Evolutionary conservation across 2,113 vertebrate species (phyloP), one percentile per base, ranked within the genome.

Genomic region (Odocoileus hemionus): DNA sequence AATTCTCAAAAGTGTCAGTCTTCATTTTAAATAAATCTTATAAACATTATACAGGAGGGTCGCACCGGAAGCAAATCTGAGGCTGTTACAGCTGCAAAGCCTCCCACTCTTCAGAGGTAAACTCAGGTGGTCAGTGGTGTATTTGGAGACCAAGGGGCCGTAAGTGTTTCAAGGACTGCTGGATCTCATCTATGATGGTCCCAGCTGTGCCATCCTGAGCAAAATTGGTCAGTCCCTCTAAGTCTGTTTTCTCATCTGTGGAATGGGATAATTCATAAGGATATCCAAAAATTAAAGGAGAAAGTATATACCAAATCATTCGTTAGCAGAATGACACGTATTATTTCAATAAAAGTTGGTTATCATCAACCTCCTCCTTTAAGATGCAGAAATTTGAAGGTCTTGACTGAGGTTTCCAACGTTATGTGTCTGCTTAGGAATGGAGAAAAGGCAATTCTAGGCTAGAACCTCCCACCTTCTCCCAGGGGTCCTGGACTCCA

Each of bases 81-180:
- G 17, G 21, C 19, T 61, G 9, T 61, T 16, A 57, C 23, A 6
- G 54, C 9, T 23, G 26, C 43, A 80, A 58, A 84, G 14, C 21
- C 39, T 86, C 39, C 60, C 57, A 2, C 16, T 94, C 39, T 64
- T 11, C 57, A 82, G 80, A 78, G 74, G 52, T 57, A 64, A 47
- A 58, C 10, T 4, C 14, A 23, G 26, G 15, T 1, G 3, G 28
- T 10, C 9, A 43, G 21, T 28, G 15, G 23, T 12, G 6, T 13
- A 14, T 16, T 28, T 67, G 89, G 21, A 78, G 10, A 33, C 19
- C 30, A 30, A 21, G n/a, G 33, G 7, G 14, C 26, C 0, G 15
- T 0, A 39, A 1, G 12, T 14, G 11, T 13, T 5, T 8, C 3
- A 33, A 1, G 0, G 17, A 4, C n/a, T 2, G 4, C 2, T 2